Base-by-base conservation (phyloP, 2,888 invertebrate species). In the Thyatira batis region DNA sequence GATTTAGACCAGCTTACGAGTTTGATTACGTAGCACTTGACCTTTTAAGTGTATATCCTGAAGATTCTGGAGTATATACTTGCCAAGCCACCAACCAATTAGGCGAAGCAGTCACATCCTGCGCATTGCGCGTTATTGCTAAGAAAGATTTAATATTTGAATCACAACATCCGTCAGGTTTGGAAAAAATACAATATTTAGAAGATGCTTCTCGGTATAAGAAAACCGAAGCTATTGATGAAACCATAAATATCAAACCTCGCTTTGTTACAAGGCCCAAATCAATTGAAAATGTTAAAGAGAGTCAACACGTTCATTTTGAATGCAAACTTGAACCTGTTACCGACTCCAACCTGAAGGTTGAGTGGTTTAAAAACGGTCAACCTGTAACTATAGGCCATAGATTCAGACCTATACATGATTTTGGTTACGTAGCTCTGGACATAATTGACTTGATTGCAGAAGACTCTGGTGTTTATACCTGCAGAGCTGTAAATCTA, bases 11-110 rank as follows among this genome's bases (percentile, higher is more conserved):
- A 44, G 97, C 98, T 2, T 97, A 98, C 77, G 99, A 99, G 86
- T 98, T 99, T 82, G 98, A 98, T 77, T 99, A 98, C 80, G 98
- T 99, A 17, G 98, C 99, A 8, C 93, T 99, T 52, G 99, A 99
- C 86, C 94, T 99, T 50, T 92, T 99, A 20, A 98, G 98, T 75
- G 98, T 98, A 21, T 99, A 98, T 82, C 97, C 99, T n/a, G 97
- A 96, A 71, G 99, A 99, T 87, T 97, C 97, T 5, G 99, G 99
- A 17, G 97, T 98, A 0, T 99, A 99, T 83, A 98, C 98, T 10
- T 98, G 98, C 76, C 96, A 97, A 83, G 99, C 99, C 0, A 95
- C 97, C 54, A 99, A 99, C 84, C 96, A 96, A 76, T 93, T 98
- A 25, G 99, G 99, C 2, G 97, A 98, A 92, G 98, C 98, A 20